Conservation (phyloP, 2,113 vertebrate genomes). For the cat (Felis catus) region DNA sequence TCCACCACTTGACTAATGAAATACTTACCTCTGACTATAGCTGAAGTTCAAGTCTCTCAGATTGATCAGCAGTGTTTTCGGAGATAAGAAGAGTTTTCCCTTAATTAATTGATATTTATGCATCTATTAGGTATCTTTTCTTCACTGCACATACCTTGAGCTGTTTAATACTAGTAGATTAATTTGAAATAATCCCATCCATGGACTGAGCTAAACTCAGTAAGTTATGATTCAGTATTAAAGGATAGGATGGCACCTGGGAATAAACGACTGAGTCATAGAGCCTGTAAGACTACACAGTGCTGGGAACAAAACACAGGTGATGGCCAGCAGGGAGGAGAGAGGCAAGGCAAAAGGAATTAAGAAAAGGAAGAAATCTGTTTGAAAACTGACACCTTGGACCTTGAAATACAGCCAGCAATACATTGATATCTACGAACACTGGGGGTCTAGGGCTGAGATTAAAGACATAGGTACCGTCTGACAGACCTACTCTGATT, state of each 20-base stretch:
- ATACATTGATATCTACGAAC: neutral
- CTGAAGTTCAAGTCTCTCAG: neutral
- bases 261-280: neutral
- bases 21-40: neutral
- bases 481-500: neutral
- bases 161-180: neutral
- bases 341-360: neutral
- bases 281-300: neutral
- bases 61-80: neutral
- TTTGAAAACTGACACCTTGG: neutral
- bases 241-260: neutral
- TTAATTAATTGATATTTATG: neutral
- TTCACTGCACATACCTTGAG: neutral
- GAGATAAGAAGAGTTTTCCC: neutral
- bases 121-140: neutral
- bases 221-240: neutral
- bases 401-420: neutral
- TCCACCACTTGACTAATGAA: neutral
- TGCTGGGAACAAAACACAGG: neutral
- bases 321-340: neutral
- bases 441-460: neutral
- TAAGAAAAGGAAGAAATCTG: neutral
- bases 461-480: neutral
- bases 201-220: neutral
- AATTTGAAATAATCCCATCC: neutral